A percentile compares a stretch with the other conserved stretches of the same genome.
Conservation (phyloP, 2,113 vertebrate genomes). For the Falcunculus frontatus region DNA sequence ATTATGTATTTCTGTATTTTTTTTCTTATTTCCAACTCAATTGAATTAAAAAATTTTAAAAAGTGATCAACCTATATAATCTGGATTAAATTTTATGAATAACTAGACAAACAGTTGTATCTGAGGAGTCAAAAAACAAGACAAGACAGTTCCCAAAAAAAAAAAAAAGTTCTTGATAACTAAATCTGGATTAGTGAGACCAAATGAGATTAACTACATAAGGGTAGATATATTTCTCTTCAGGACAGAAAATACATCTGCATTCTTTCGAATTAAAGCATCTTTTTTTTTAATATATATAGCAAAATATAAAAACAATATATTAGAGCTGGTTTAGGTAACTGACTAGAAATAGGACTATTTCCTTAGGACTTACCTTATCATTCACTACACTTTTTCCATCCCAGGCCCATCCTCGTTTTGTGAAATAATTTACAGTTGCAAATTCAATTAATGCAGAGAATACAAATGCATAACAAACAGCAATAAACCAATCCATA, state of each 20-base stretch:
- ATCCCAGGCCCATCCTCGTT: constrained; percentile 98
- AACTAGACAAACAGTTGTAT: background rate
- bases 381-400: constrained; percentile 95
- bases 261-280: background rate
- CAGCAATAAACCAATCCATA: constrained; percentile 99
- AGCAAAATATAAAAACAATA: background rate
- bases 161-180: background rate
- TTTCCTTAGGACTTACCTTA: constrained; percentile 83
- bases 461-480: constrained; percentile 98
- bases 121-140: background rate
- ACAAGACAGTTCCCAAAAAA: background rate
- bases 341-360: background rate
- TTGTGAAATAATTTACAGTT: constrained; percentile 99
- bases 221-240: background rate
- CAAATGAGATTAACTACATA: background rate
- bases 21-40: background rate
- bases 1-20: background rate
- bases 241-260: background rate
- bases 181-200: background rate
- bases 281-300: background rate
- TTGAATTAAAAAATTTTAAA: background rate
- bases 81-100: background rate
- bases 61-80: background rate
- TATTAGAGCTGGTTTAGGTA: background rate
- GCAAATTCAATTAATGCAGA: constrained; percentile 97